Base-by-base conservation (phyloP, 2,888 invertebrate genomes). In the Zelleria hepariella region DNA sequence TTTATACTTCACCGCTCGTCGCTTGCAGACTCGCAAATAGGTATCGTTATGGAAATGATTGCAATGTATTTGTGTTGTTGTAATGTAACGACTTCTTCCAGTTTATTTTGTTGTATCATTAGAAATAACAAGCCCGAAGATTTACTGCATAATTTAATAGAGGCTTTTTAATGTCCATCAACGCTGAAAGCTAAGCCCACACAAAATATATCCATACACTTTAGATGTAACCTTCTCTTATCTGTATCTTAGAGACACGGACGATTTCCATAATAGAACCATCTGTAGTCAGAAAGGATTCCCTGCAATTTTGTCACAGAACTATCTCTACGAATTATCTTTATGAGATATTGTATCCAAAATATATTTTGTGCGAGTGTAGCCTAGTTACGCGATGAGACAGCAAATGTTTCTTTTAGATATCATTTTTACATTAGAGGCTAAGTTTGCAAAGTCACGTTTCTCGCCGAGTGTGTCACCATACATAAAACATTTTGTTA, bases 231-330 rank as follows among this genome's bases (percentile, higher is more conserved):
- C 77, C 80, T 79, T 79, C 79, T 78, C 79, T 82, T 84, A 85
- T 85, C 82, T 79, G 67, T 75, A 72, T 73, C 75, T 74, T 78
- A 77, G 77, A 81, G 74, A 79, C 70, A 65, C 23, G 68, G 63
- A 67, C 62, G 49, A 84, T 86, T 85, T 77, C 73, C 84, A 85
- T 86, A 86, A 86, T 86, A 77, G 65, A 69, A 71, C 77, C 70
- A 82, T 86, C 75, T 82, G 72, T 80, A 86, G 79, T 83, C 85
- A 71, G 75, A 70, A 70, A 69, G 73, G 74, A 77, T 75, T 70
- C 67, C 72, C 68, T 79, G 80, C 80, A 85, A 77, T 83, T 83
- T 81, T 82, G 81, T 80, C 82, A 82, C 75, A 72, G 66, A 79
- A 80, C 78, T 81, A 79, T 75, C 75, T 77, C 68, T 66, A 67